Evolutionary conservation across 2,113 vertebrate genomes (phyloP), one percentile per base, ranked within the genome.

Genomic region (Menidia beryllina): DNA sequence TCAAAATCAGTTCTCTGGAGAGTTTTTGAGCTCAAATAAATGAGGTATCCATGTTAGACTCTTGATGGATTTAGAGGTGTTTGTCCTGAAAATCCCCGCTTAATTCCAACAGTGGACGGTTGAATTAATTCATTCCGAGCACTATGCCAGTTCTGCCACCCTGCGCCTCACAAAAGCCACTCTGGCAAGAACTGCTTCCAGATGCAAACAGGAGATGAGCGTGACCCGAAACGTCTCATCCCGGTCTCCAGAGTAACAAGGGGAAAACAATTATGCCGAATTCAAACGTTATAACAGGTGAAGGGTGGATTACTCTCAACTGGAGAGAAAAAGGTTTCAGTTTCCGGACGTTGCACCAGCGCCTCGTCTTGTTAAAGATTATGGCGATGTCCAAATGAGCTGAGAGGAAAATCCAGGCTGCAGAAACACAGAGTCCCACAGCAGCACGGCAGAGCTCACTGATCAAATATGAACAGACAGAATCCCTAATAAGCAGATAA

Each of bases 331-430:
- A 36, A 2, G 63, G 60, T 72, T 71, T 53, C 30, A 23, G 30
- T 67, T 68, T 36, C 21, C 51, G 56, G 24, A 69, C 59, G 62
- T 50, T 50, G 45, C n/a, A 52, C 65, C 63, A 27, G 57, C 50
- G 60, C 36, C 48, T 66, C 51, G 30, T 72, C 60, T 41, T 7
- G 7, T 74, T 65, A 74, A 86, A 72, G 60, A 43, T 14, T 49
- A 48, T 49, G 20, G 59, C 63, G 54, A 47, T 36, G 77, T 75
- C 63, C 51, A 75, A 73, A 88, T 67, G 78, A 84, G 69, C 24
- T 11, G 38, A 62, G 47, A 72, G 39, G 15, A 68, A 60, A 49
- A 61, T 71, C 51, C 36, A 43, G 58, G 19, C 53, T 2, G 19
- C 21, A 5, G 25, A 43, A 62, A 72, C 62, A 50, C 24, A 1